Evolutionary conservation across 35 echinoderm and acorn worm genomes (phyloP).

Genomic region (Heliocidaris erythrogramma): DNA sequence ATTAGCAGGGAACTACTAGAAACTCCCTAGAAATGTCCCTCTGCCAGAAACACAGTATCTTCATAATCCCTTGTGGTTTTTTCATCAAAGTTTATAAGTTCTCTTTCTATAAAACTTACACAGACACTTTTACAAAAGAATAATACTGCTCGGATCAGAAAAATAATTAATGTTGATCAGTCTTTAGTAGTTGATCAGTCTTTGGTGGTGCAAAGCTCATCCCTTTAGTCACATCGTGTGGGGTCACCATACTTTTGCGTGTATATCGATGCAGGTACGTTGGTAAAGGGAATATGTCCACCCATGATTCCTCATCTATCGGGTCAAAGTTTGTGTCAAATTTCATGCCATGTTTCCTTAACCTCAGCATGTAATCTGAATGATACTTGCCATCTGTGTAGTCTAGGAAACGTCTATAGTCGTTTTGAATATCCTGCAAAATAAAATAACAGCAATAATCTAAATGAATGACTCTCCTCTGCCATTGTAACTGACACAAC

Average conservation of each 20-base stretch:
- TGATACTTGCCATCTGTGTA: slow-evolving; percentile 97
- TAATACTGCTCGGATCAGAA: neutral
- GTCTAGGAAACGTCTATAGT: slow-evolving; percentile 90
- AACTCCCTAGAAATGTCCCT: neutral
- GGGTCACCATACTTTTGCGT: slow-evolving; percentile 49
- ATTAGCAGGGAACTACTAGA: too few species aligned
- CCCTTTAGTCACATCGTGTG: slow-evolving; percentile 63
- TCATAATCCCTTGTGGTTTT: neutral
- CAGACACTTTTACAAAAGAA: neutral
- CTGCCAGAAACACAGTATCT: neutral
- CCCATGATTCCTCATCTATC: slow-evolving; percentile 71
- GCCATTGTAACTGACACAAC: too few species aligned
- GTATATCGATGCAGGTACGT: slow-evolving; percentile 71
- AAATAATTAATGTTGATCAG: neutral
- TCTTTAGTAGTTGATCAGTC: neutral
- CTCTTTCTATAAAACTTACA: neutral
- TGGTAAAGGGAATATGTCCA: slow-evolving; percentile 82
- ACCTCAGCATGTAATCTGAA: slow-evolving; percentile 92
- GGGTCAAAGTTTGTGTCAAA: slow-evolving; percentile 87
- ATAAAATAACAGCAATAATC: neutral
- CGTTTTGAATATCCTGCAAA: slow-evolving; percentile 83
- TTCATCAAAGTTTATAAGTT: neutral
- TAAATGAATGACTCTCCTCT: too few species aligned
- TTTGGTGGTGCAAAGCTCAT: slow-evolving; percentile 73
- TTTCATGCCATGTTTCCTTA: slow-evolving; percentile 94